These are phyloP conservation scores for Champsocephalus esox DNA, from an alignment of 2,797 vertebrate genomes.

Conservation along the genomic window DNA sequence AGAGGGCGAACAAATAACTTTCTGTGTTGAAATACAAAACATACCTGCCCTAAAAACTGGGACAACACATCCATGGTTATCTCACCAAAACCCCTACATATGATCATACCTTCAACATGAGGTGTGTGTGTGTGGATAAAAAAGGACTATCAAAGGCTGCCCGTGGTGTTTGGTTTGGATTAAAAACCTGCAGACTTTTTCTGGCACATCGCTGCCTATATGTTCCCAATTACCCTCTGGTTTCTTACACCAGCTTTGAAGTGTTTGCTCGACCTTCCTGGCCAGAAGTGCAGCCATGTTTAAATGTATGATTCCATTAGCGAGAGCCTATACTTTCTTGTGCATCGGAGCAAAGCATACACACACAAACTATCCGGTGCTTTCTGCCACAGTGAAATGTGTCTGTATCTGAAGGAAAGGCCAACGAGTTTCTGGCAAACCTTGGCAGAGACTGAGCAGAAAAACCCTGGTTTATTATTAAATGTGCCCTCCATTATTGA, in stretches of 20 bases:
- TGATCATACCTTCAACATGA: slow-evolving; percentile 17
- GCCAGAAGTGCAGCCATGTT: not conserved
- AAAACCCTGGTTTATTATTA: slow-evolving; percentile 2
- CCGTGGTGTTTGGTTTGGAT: slow-evolving; percentile 7
- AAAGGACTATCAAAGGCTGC: not conserved
- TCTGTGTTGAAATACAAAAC: slow-evolving; percentile 18
- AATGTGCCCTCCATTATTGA: not conserved
- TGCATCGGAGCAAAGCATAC: not conserved
- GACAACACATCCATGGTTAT: slow-evolving; percentile 9
- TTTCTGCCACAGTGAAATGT: not conserved
- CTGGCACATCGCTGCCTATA: not conserved
- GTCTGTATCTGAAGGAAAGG: not conserved
- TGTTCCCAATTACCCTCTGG: slow-evolving; percentile 24
- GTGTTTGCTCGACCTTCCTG: not conserved
- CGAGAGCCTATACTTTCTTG: not conserved
- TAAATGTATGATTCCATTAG: not conserved
- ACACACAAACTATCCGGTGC: not conserved
- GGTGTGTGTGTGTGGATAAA: not conserved
- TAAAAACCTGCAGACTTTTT: not conserved
- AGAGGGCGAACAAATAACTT: not conserved
- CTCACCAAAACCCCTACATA: slow-evolving; percentile 7
- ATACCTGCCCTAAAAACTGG: not conserved
- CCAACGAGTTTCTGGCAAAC: not conserved
- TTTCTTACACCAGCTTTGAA: not conserved
- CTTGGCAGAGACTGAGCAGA: not conserved